These are phyloP conservation scores for Apus apus DNA, from an alignment of 2,113 vertebrate species.

Conservation along the genomic window DNA sequence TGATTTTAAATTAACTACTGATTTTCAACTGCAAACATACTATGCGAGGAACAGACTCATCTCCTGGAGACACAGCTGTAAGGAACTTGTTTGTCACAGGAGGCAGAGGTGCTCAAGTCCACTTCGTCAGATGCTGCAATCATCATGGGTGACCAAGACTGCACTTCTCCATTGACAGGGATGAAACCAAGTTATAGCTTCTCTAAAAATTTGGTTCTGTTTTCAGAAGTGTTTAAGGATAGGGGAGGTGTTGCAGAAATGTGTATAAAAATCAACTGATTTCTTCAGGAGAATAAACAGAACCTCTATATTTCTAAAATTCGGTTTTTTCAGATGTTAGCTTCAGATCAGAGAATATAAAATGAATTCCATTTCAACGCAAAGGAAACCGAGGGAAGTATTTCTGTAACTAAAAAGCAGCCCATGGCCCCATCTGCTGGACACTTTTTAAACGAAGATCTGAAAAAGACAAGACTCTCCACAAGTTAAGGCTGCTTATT, in stretches of 20 bases:
- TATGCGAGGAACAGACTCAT: not conserved
- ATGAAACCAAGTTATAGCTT: not conserved
- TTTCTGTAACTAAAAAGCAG: not conserved
- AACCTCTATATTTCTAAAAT: not conserved
- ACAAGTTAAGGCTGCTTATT: not conserved
- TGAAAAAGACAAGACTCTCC: not conserved
- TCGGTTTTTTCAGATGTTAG: not conserved
- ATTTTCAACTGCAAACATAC: not conserved
- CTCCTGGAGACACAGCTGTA: not conserved
- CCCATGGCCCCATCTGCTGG: slow-evolving; percentile 77
- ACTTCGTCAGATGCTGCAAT: not conserved
- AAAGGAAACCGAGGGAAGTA: not conserved
- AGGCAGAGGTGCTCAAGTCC: not conserved
- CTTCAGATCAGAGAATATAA: not conserved
- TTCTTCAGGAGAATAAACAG: not conserved
- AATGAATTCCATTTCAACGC: not conserved
- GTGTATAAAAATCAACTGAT: not conserved
- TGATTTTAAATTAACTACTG: not conserved
- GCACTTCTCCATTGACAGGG: too few relatives aligned
- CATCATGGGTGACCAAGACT: too few relatives aligned
- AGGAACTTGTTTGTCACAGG: not conserved
- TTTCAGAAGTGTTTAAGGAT: not conserved
- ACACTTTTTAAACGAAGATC: not conserved
- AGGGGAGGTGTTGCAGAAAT: not conserved
- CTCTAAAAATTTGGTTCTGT: not conserved